Conservation (phyloP, 2,113 vertebrate genomes). For the Alces alces region DNA sequence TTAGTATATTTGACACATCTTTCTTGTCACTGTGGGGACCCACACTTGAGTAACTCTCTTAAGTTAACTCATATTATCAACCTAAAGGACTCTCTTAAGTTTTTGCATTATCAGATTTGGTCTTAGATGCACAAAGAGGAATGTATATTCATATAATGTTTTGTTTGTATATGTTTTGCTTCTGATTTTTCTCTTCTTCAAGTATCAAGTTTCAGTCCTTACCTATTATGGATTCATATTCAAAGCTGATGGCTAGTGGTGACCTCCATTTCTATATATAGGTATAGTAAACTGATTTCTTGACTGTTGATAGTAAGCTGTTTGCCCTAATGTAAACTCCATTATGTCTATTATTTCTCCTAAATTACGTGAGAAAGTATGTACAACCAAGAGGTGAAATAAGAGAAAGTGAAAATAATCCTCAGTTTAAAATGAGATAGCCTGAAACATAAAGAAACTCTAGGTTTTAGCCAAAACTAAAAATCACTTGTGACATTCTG, state of each 20-base stretch:
- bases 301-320: neutral
- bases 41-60: neutral
- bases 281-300: neutral
- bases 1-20: neutral
- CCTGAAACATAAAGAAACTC: neutral
- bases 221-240: neutral
- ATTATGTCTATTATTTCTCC: neutral
- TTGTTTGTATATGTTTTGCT: fast-evolving
- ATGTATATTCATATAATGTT: neutral
- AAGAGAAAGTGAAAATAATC: neutral
- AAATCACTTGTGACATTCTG: neutral
- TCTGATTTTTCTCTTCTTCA: neutral
- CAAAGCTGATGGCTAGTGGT: neutral
- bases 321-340: neutral
- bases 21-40: neutral
- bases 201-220: neutral
- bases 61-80: neutral
- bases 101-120: neutral
- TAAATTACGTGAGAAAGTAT: neutral
- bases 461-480: neutral
- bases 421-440: neutral
- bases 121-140: neutral
- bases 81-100: neutral
- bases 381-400: neutral
- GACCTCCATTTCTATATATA: neutral